Evolutionary conservation across 2,888 invertebrate genomes (phyloP), one percentile per base, ranked within the genome.

Genomic region (Bellardia bayeri): DNA sequence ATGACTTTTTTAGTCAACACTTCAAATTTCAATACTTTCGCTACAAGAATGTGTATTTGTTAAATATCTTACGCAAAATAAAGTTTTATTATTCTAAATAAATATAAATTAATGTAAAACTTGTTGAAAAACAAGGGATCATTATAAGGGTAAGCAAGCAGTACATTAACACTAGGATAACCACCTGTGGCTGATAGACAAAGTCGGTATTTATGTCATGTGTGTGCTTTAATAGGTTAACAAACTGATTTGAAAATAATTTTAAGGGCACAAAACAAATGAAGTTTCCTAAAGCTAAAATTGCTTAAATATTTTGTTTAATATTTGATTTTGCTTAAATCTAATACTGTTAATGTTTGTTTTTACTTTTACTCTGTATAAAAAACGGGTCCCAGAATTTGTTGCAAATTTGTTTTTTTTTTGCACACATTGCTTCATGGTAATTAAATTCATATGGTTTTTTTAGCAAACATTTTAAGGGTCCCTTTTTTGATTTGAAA

Each of bases 371-470:
- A 37, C 23, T 4, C 9, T 16, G 0, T 8, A 16, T 45, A 56
- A 54, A 16, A 1, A 71, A 71, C 0, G n/a, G 7, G 5, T n/a
- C 9, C 14, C n/a, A 6, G 2, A 56, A 56, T 23, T 56, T 23
- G 7, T 56, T 16, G 9, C 23, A 23, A 23, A 23, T 45, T 11
- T n/a, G 37, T 3, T 16, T 45, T 71, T 16, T 8, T 40, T 5
- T 54, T 23, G 7, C 14, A 42, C 11, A 58, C 23, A 56, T 66
- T 66, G 33, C 5, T 78, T 78, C 66, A 78, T 66, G 66, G 54
- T 30, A 78, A 66, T 78, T 66, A 51, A 76, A 76, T 64, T 64
- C 51, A 64, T 76, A 13, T 64, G 64, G 49, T 14, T 63, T 76
- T 33, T 37, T 5, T 40, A 40, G 14, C 5, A 2, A 16, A 9